phyloP scores from a whole-genome alignment of 1,140 invertebrate genomes.

The Panonychus citri region DNA sequence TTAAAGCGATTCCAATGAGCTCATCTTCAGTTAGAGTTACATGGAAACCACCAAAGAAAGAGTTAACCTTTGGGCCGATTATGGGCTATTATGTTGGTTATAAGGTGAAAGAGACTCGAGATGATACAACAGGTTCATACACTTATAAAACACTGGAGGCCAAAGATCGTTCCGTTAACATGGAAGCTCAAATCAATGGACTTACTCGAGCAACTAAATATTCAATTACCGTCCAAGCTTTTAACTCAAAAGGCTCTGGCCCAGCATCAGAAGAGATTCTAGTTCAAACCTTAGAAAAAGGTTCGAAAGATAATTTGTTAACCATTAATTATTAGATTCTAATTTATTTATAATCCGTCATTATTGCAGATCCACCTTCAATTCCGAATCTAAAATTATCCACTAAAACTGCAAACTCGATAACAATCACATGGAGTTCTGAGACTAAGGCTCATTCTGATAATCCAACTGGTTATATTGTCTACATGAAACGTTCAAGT shows the following conservation, averaged over 20 bases:
- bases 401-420: constrained; percentile 9
- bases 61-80: constrained; percentile 7
- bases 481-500: constrained; percentile 26
- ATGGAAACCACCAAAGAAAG: constrained; percentile 18
- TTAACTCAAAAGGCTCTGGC: constrained; percentile 67
- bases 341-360: too few species aligned
- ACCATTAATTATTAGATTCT: not conserved
- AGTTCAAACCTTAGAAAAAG: constrained; percentile 35
- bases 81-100: constrained; percentile 26
- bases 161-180: not conserved
- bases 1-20: constrained; percentile 21
- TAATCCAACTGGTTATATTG: constrained; percentile 17
- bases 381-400: constrained; percentile 10
- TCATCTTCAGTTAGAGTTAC: constrained; percentile 25
- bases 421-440: constrained; percentile 13
- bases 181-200: constrained; percentile 12
- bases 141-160: constrained; percentile 19
- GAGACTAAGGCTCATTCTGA: constrained; percentile 1
- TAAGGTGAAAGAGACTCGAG: constrained; percentile 11
- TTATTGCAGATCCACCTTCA: constrained; percentile 13
- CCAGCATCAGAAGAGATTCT: constrained; percentile 59
- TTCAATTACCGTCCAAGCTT: constrained; percentile 47
- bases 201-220: constrained; percentile 13
- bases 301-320: not conserved
- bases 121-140: not conserved